A percentile compares a stretch with the other conserved stretches of the same genome.
phyloP scores from a whole-genome alignment of 2,888 invertebrate species.

The Parochlus steinenii region DNA sequence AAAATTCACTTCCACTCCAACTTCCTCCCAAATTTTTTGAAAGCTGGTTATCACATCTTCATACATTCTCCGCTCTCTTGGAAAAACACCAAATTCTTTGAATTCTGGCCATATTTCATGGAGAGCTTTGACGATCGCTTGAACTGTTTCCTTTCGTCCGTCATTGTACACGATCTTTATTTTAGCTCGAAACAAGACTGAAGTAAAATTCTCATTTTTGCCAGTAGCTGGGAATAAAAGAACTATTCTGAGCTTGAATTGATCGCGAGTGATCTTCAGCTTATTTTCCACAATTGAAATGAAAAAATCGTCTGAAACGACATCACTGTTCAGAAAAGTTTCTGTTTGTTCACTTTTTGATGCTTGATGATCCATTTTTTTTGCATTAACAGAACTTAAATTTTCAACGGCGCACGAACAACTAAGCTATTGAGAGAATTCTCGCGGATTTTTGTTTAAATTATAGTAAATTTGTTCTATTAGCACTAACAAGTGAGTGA shows the following conservation, averaged over 20 bases:
- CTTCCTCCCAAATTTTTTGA: conserved; percentile 2
- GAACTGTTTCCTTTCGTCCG: not conserved
- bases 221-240: conserved; percentile 3
- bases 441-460: no score
- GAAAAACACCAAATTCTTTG: conserved; percentile 4
- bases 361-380: no score
- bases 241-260: not conserved
- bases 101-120: not conserved
- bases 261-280: not conserved
- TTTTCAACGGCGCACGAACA: no score
- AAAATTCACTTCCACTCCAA: not conserved
- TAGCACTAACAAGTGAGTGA: no score
- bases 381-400: no score
- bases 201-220: conserved; percentile 6
- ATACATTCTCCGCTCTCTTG: conserved; percentile 1
- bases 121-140: conserved; percentile 5
- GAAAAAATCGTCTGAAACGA: conserved; percentile 2
- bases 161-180: conserved; percentile 1
- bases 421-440: not conserved
- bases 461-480: no score
- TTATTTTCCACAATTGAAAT: conserved; percentile 3
- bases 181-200: conserved; percentile 6
- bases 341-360: not conserved
- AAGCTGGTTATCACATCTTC: not conserved
- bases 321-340: conserved; percentile 4